Conservation (phyloP, 1,140 invertebrate species). For the Leptinotarsa defecta region DNA sequence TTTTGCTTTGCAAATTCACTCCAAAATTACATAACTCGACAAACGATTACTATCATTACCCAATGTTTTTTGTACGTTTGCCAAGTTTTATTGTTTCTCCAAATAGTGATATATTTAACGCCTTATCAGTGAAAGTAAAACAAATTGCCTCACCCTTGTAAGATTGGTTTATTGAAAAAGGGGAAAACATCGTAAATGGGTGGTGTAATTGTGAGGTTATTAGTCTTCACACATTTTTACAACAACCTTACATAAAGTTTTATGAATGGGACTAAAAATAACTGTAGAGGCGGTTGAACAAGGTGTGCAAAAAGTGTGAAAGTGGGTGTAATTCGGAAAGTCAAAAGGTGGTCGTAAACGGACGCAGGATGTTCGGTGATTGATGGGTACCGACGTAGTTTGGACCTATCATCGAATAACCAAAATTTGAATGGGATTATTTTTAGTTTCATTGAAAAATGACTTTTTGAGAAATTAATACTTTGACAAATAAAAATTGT, state of each 20-base stretch:
- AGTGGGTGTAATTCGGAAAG: neutral
- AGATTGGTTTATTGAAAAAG: neutral
- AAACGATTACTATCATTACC: slow-evolving; percentile 2
- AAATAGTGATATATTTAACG: neutral
- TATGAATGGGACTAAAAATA: slow-evolving; percentile 9
- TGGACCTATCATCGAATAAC: neutral
- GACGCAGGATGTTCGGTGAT: neutral
- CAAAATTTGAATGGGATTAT: too few species aligned
- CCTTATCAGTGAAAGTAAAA: neutral
- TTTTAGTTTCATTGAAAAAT: too few species aligned
- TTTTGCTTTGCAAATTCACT: neutral
- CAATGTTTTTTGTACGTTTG: neutral
- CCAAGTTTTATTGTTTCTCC: neutral
- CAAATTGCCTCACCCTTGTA: neutral
- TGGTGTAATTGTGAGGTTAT: neutral
- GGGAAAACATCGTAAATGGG: neutral
- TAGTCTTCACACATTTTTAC: slow-evolving; percentile 8
- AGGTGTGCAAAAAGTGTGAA: slow-evolving; percentile 3
- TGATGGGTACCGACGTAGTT: neutral
- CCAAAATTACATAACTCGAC: neutral
- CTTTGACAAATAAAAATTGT: too few species aligned
- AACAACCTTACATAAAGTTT: neutral
- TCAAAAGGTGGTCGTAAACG: neutral
- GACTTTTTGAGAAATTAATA: too few species aligned
- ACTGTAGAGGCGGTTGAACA: neutral